Base-by-base conservation (phyloP, 2,888 invertebrate species). In the Corbicula japonica region DNA sequence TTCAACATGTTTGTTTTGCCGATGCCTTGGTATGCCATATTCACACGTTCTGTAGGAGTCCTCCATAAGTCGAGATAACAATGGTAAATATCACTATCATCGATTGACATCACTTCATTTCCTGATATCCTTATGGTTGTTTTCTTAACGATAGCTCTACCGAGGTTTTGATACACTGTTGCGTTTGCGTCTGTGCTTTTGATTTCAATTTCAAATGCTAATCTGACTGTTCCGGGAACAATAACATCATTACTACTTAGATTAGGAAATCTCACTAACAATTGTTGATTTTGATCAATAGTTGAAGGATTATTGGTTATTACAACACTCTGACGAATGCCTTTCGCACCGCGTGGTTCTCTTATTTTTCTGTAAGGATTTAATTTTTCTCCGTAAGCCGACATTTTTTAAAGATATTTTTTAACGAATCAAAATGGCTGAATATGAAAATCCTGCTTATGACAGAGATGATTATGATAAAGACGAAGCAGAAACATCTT, bases 211-310 rank as follows among this genome's bases (percentile, higher is more conserved):
- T 62, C 71, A 66, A 84, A 86, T 8, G 84, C 82, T 21, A 86
- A 35, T 32, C 69, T 34, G 18, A 71, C 65, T 6, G 72, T 65
- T 32, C 86, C 71, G 3, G 84, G 82, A 3, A 80, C 74, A 63
- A 83, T 81, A 46, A 81, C 70, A 61, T 75, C 78, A 32, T 72
- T 58, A 38, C 41, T 65, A 35, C 78, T 73, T 6, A 81, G 72
- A 54, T 83, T 86, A 21, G 83, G 86, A 60, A 83, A 81, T 48
- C 74, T 52, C 12, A 85, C 80, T 12, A 77, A 35, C n/a, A 84
- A 65, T 26, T 74, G 76, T 71, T 85, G 78, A 34, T 83, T 85
- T 30, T 80, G 80, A 50, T 84, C 78, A 32, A 86, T 84, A 18
- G 80, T 82, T 8, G 34, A 46, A 15, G 80, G 76, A 56, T 86